Percentiles rank a stretch among this genome's conserved stretches.
These are phyloP conservation scores for Schizopygopsis pylzovi DNA, from an alignment of 2,797 vertebrate genomes.

Conservation along the genomic window DNA sequence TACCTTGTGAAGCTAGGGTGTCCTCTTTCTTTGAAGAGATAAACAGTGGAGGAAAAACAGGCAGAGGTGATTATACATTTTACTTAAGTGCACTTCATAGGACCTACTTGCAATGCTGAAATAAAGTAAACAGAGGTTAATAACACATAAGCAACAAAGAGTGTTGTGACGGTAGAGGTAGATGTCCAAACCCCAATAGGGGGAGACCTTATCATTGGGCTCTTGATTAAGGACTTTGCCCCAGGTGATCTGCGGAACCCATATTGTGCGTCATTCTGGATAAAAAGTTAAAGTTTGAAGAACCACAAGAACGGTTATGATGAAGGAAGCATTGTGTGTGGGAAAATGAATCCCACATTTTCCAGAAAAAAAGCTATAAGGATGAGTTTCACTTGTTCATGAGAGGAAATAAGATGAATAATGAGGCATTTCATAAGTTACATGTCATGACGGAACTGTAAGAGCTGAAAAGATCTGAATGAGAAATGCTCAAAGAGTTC, in stretches of 20 bases:
- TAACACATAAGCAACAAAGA: conserved; percentile 41
- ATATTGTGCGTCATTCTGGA: neutral
- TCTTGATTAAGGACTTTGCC: neutral
- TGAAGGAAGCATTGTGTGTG: neutral
- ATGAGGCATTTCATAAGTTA: neutral
- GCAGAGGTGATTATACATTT: conserved; percentile 64
- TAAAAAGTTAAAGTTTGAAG: neutral
- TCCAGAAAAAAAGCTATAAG: neutral
- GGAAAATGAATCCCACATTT: neutral
- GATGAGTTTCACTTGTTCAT: neutral
- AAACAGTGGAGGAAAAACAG: conserved; percentile 69
- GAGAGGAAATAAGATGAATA: neutral
- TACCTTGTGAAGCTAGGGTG: conserved; percentile 73
- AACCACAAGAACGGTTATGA: neutral
- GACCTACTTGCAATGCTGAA: conserved; percentile 48
- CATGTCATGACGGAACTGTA: neutral
- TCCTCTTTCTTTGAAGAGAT: conserved; percentile 80
- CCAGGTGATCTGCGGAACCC: neutral
- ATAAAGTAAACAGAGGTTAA: conserved; percentile 53
- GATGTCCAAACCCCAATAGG: neutral
- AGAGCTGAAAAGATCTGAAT: neutral
- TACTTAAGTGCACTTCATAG: conserved; percentile 58
- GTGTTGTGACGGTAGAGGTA: neutral
- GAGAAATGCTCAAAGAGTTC: neutral
- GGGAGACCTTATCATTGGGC: neutral